Base-by-base conservation (phyloP, 1,140 invertebrate genomes). In the Pseudomyrmex cubaensis region DNA sequence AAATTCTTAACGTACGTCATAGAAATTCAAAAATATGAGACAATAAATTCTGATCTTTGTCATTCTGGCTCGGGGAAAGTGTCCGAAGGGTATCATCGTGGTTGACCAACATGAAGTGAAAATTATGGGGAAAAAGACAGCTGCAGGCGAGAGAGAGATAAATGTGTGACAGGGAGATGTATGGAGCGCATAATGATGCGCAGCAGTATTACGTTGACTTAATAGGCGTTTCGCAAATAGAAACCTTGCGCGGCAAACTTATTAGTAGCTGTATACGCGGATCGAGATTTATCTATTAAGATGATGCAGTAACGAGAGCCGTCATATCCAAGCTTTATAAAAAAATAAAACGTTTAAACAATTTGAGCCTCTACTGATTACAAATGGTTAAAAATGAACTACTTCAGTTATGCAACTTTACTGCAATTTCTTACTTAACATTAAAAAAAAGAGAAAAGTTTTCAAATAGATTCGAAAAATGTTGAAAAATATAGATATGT, bases 131-230 rank as follows among this genome's bases (percentile, higher is more conserved):
- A 84, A 90, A 85, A 82, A 61, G 80, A n/a, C 56, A 56, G 56
- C 52, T 63, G 59, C 62, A n/a, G 64, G 66, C 54, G 66, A 59
- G 76, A 70, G 25, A 62, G 56, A 74, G 76, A 82, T 44, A 66
- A 57, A 69, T 83, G 74, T 74, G 73, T 76, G 62, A 85, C 86
- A 86, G 46, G 63, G 69, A 88, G 89, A 93, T 92, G 90, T 93
- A 93, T 92, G 92, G 88, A 91, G 90, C 90, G 92, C 92, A 90
- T 91, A 92, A 93, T 92, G 92, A 93, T 88, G 89, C 89, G 88
- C 86, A 88, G 83, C 78, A 86, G 88, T 91, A 92, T 92, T 91
- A 89, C 85, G 87, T 86, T 83, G 90, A 86, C 85, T 90, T 90
- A 88, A 87, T 87, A 85, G 86, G 82, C 83, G 82, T 80, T 80